Base-by-base conservation (phyloP, 1,140 invertebrate genomes). In the Prorops nasuta region DNA sequence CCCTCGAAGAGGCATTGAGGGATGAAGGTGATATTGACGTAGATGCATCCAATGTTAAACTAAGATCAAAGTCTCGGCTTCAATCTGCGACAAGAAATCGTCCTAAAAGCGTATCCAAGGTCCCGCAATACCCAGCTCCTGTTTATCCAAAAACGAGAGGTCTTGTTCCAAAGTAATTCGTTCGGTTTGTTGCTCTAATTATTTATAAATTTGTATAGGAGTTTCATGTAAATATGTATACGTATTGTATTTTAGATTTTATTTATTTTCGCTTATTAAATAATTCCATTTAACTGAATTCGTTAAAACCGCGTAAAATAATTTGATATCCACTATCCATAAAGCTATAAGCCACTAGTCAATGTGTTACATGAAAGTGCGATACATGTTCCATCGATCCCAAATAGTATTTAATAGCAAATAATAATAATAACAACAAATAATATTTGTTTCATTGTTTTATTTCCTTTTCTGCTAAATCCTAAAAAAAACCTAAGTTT, bases 1-100 rank as follows among this genome's bases (percentile, higher is more conserved):
- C 86, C 15, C 74, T 91, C 3, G 86, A 89, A 44, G 84, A 86
- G 58, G 88, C 88, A 9, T 74, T 90, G 47, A 78, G 81, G 46
- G 85, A 84, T 34, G 86, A 89, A 54, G 86, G 84, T 7, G 86
- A 89, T 54, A 84, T 90, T 41, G 86, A 90, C 56, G 83, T 88
- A 8, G 84, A 86, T 63, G 84, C 83, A 12, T 80, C 79, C 0
- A 70, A 60, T 44, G 71, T 61, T 1, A 71, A 64, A 28, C 51
- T 75, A 1, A 60, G 64, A 45, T 63, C 58, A 3, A 74, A 67
- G 34, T 31, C 69, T 12, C 67, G 68, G 32, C 48, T 71, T 20
- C 67, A 68, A 44, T 71, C 75, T 19, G 67, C 68, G 37, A 4
- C 24, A 28, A 61, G 63, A 38, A 41, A 66, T 31, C 57, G 72